Conservation (phyloP, 2,113 vertebrate species). For the Spea multiplicata region DNA sequence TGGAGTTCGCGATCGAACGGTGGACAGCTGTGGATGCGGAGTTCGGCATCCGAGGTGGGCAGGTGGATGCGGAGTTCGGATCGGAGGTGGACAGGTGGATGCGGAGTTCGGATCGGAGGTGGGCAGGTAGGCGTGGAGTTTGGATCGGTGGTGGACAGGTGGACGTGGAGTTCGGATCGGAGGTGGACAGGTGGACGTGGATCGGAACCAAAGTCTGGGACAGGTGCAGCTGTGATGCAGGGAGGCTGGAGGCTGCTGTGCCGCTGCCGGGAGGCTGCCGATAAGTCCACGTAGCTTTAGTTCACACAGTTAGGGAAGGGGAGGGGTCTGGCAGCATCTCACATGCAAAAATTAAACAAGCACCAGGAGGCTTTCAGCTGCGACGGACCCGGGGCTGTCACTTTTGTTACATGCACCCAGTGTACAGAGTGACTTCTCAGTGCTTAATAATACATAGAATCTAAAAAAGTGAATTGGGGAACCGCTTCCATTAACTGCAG, state of each 20-base stretch:
- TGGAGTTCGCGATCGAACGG: no score
- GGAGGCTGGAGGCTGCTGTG: neutral
- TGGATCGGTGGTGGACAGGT: neutral
- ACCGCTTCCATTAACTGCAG: no score
- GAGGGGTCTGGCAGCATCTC: constrained; percentile 48
- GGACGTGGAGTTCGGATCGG: neutral
- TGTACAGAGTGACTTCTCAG: neutral
- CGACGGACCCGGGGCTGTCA: constrained; percentile 18
- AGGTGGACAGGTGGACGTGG: no score
- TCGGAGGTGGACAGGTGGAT: no score
- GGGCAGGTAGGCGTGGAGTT: neutral
- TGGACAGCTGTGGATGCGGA: no score
- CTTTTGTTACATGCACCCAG: neutral
- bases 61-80: neutral
- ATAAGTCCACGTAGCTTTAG: constrained; percentile 70
- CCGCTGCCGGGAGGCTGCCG: neutral
- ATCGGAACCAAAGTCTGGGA: neutral
- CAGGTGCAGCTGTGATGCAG: neutral
- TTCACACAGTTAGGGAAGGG: constrained; percentile 41
- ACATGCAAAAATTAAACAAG: constrained; percentile 48
- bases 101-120: neutral
- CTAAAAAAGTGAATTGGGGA: no score
- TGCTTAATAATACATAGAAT: no score
- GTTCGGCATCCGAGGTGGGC: neutral
- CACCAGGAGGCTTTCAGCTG: constrained; percentile 30